Percentiles rank a stretch among this genome's conserved stretches.
Conservation (phyloP, 1,140 invertebrate genomes). For the Harlomillsia oculata region DNA sequence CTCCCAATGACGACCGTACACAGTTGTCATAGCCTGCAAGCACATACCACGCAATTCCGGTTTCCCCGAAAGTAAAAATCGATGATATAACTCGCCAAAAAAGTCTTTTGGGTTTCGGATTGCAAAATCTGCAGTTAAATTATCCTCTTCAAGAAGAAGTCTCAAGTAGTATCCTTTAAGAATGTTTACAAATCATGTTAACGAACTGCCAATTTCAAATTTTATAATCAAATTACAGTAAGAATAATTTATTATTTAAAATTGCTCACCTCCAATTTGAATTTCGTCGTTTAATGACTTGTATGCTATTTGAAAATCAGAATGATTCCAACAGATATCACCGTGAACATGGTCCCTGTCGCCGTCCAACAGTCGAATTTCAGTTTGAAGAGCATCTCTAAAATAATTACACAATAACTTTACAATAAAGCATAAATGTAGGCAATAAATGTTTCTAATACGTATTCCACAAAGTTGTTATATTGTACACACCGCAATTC, state of each 20-base stretch:
- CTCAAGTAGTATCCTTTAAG: constrained; percentile 72
- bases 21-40: constrained; percentile 71
- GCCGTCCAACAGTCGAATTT: constrained; percentile 76
- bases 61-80: constrained; percentile 84
- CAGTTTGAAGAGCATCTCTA: constrained; percentile 86
- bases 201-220: neutral
- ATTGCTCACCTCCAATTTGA: constrained; percentile 75
- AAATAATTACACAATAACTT: too few relatives aligned
- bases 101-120: constrained; percentile 59
- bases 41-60: constrained; percentile 91
- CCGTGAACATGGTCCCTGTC: constrained; percentile 73
- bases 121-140: constrained; percentile 30
- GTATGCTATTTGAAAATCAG: constrained; percentile 92
- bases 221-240: neutral
- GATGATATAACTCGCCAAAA: constrained; percentile 97
- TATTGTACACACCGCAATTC: constrained; percentile 56
- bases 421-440: too few relatives aligned
- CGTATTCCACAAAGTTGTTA: too few relatives aligned
- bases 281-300: constrained; percentile 90
- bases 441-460: too few relatives aligned
- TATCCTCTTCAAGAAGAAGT: constrained; percentile 79
- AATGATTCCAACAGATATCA: constrained; percentile 93
- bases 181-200: neutral
- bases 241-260: neutral
- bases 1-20: constrained; percentile 89